A percentile compares a stretch with the other conserved stretches of the same genome.
Evolutionary conservation across 2,113 vertebrate genomes (phyloP).

Genomic region (Morone saxatilis): DNA sequence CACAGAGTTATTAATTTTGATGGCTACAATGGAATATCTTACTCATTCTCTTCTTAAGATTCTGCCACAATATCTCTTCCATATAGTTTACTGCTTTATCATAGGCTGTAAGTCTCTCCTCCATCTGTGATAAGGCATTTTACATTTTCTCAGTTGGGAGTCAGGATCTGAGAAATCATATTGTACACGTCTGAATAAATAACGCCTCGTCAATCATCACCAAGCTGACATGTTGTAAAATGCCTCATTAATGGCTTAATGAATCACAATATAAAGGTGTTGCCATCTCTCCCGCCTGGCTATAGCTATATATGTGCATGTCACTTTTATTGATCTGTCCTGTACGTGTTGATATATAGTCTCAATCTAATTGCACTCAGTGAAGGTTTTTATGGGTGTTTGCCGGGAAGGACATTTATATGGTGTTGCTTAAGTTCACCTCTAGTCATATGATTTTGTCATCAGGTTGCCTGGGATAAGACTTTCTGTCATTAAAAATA

Average conservation of each 20-base stretch:
- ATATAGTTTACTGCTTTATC: conserved; percentile 14
- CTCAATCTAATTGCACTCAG: conserved; percentile 82
- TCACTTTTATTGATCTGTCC: conserved; percentile 81
- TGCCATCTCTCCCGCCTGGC: conserved; percentile 53
- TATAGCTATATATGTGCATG: conserved; percentile 64
- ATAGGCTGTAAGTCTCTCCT: conserved; percentile 3
- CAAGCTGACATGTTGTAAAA: conserved; percentile 74
- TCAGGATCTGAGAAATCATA: conserved; percentile 50
- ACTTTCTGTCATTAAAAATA: conserved; percentile 66
- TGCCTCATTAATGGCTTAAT: conserved; percentile 85
- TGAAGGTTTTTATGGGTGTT: conserved; percentile 76
- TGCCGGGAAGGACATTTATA: conserved; percentile 76
- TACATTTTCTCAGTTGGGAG: conserved; percentile 5
- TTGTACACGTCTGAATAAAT: conserved; percentile 58
- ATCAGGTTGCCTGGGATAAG: conserved; percentile 47
- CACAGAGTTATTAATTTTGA: conserved; percentile 57
- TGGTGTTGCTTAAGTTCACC: conserved; percentile 53
- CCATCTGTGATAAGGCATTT: conserved; percentile 39
- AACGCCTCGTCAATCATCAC: conserved; percentile 76
- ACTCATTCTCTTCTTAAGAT: conserved; percentile 13
- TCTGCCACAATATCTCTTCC: conserved; percentile 16
- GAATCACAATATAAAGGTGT: conserved; percentile 80
- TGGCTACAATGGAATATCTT: conserved; percentile 36
- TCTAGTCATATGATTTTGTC: conserved; percentile 60
- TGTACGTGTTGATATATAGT: conserved; percentile 79